Conservation (phyloP, 2,113 vertebrate species). For the Tragelaphus imberbis region DNA sequence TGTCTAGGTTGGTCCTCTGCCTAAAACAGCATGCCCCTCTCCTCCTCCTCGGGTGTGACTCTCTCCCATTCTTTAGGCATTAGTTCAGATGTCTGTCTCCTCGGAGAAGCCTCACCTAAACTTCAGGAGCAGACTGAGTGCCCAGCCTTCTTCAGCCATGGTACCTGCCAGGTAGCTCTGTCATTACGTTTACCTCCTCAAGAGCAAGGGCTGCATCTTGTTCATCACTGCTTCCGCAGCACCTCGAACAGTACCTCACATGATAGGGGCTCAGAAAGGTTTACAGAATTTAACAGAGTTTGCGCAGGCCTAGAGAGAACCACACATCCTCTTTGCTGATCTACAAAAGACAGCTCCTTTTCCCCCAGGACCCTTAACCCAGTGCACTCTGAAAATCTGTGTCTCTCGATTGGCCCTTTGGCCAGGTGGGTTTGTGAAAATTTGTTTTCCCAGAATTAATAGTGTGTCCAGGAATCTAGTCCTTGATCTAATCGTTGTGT, state of each 20-base stretch:
- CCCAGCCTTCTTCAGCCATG: accelerated
- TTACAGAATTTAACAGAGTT: background rate
- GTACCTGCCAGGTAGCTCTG: background rate
- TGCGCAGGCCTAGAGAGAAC: background rate
- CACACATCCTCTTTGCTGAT: background rate
- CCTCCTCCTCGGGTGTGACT: background rate
- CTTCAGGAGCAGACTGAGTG: background rate
- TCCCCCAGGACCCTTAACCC: background rate
- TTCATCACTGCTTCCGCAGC: background rate
- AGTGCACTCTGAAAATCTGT: background rate
- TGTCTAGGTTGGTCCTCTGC: too few species aligned
- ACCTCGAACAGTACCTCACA: accelerated
- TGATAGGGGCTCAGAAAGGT: background rate
- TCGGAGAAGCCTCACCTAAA: background rate
- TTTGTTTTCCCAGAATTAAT: background rate
- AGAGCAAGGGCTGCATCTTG: background rate
- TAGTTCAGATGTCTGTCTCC: background rate
- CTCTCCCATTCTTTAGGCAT: background rate
- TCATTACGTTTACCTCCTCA: accelerated
- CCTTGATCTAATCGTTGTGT: background rate
- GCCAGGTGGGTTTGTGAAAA: background rate
- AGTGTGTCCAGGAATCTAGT: background rate
- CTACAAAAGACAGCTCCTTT: background rate
- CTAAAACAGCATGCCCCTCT: background rate
- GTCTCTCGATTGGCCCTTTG: background rate